A percentile compares a stretch with the other conserved stretches of the same genome.
Conservation (phyloP, 2,888 invertebrate species). For the Lucinisca nassula region DNA sequence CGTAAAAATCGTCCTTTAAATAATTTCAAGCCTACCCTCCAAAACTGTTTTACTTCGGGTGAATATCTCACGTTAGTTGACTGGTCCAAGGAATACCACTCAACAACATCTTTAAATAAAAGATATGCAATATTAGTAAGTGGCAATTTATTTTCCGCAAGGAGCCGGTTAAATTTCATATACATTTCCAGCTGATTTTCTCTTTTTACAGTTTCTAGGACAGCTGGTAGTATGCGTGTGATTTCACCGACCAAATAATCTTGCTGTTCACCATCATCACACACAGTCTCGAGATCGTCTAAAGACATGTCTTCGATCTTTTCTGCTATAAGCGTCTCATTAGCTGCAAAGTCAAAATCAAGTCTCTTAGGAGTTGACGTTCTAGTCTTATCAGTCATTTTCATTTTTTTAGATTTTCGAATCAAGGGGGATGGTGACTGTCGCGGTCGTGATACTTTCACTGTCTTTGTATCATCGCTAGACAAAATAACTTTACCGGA, state of each 20-base stretch:
- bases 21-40: slow-evolving; percentile 3
- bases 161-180: not conserved
- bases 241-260: not conserved
- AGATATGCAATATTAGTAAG: not conserved
- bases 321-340: not conserved
- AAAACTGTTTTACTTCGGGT: not conserved
- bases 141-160: not conserved
- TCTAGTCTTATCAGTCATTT: not conserved
- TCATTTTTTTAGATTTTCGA: not conserved
- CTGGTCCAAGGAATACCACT: not conserved
- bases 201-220: not conserved
- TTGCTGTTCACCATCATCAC: not conserved
- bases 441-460: not conserved
- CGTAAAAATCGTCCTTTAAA: not conserved
- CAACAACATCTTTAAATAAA: not conserved
- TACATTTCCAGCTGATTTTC: not conserved
- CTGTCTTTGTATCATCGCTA: not conserved
- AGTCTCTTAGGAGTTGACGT: not conserved
- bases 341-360: not conserved
- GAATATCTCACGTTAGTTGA: not conserved
- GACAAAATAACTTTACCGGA: not conserved
- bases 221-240: not conserved
- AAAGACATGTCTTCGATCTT: not conserved
- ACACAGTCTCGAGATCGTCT: not conserved
- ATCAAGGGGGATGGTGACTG: not conserved